phyloP scores from a whole-genome alignment of 2,888 invertebrate genomes.

The Leptopilina drosophilae region DNA sequence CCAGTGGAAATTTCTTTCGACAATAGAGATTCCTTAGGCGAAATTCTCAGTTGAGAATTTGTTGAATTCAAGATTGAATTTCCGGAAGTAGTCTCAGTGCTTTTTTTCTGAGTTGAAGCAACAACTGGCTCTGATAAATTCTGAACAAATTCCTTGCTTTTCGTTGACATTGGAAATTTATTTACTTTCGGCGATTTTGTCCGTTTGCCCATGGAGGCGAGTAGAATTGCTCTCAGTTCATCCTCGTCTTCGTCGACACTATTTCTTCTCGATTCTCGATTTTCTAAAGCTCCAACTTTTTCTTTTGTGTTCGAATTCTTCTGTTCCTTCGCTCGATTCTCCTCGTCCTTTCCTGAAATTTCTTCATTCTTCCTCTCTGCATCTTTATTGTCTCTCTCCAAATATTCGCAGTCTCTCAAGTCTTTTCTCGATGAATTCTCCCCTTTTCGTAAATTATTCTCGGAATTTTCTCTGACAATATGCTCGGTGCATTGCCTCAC shows the following conservation, averaged over 20 bases:
- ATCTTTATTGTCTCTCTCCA: too few species aligned
- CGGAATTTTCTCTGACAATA: too few species aligned
- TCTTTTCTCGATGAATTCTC: too few species aligned
- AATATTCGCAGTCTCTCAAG: too few species aligned
- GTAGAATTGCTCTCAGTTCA: constrained; percentile 67
- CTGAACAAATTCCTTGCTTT: not conserved
- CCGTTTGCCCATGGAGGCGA: constrained; percentile 71
- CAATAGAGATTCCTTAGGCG: not conserved
- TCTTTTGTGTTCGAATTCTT: too few species aligned
- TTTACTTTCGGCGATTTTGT: constrained; percentile 48
- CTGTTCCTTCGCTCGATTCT: too few species aligned
- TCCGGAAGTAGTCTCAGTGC: not conserved
- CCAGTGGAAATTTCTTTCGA: not conserved
- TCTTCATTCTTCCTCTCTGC: too few species aligned
- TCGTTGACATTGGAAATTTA: not conserved
- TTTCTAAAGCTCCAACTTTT: too few species aligned
- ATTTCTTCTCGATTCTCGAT: constrained; percentile 57
- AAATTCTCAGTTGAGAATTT: not conserved
- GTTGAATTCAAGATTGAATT: not conserved
- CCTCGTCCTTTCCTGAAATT: too few species aligned
- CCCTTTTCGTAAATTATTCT: too few species aligned
- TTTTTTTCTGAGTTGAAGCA: not conserved
- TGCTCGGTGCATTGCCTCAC: too few species aligned
- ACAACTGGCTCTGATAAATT: not conserved
- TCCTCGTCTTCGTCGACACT: constrained; percentile 74